Evolutionary conservation across 2,797 vertebrate species (phyloP).

Genomic region (Rousettus madagascariensis): DNA sequence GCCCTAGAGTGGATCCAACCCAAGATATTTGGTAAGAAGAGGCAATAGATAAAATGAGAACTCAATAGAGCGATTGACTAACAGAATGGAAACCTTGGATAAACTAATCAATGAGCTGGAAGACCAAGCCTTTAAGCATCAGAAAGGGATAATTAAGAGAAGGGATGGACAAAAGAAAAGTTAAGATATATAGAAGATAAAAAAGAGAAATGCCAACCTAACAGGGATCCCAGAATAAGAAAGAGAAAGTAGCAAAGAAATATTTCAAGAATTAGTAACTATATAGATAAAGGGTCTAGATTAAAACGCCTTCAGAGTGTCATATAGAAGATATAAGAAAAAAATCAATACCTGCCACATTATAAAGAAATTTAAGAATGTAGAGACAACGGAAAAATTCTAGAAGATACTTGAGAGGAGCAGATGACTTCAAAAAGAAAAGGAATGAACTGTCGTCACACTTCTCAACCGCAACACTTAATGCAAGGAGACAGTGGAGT

Average conservation of each 20-base stretch:
- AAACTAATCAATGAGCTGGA: neutral
- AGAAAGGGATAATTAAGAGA: neutral
- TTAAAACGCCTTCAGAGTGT: neutral
- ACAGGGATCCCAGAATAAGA: neutral
- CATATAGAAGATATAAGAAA: neutral
- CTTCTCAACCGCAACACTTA: neutral
- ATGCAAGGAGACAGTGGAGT: neutral
- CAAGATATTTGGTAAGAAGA: neutral
- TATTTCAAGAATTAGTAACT: neutral
- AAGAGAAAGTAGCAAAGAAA: neutral
- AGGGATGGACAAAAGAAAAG: neutral
- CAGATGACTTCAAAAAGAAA: neutral
- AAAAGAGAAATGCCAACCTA: neutral
- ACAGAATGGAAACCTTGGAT: neutral
- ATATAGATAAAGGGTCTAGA: neutral
- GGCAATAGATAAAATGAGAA: neutral
- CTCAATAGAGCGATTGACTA: neutral
- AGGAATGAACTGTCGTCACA: neutral
- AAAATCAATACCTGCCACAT: neutral
- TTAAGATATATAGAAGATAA: neutral
- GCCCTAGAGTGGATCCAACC: neutral
- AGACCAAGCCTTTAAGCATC: neutral
- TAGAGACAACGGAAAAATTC: neutral
- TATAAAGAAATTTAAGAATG: slow-evolving; percentile 2
- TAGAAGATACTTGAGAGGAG: neutral